A percentile compares a stretch with the other conserved stretches of the same genome.
phyloP scores from a whole-genome alignment of 2,888 invertebrate genomes.

The Xiphydria camelus region DNA sequence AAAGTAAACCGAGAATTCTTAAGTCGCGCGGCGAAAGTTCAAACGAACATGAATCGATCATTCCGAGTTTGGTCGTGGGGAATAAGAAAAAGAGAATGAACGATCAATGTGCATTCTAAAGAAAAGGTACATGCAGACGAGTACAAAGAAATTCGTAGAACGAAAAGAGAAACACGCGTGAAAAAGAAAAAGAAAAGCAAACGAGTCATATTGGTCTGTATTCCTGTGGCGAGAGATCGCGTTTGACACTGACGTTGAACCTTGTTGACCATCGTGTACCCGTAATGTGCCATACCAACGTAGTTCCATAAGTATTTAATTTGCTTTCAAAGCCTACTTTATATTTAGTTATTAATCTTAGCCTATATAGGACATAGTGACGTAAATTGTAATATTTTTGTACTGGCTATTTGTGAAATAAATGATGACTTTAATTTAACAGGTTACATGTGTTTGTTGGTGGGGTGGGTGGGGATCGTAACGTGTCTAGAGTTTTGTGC shows the following conservation, averaged over 20 bases:
- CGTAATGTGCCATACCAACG: conserved; percentile 26
- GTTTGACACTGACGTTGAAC: conserved; percentile 1
- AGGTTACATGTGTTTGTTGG: conserved; percentile 18
- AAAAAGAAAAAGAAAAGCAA: no score
- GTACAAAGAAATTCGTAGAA: no score
- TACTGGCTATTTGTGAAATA: conserved; percentile 48
- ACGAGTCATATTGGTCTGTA: no score
- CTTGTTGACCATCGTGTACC: conserved; percentile 4
- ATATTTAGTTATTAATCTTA: conserved; percentile 23
- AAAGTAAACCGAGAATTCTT: no score
- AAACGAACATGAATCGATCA: no score
- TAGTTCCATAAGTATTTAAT: conserved; percentile 28
- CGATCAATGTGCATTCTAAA: no score
- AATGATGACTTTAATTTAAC: conserved; percentile 28
- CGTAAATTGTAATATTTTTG: conserved; percentile 53
- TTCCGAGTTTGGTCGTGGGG: no score
- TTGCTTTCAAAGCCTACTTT: conserved; percentile 24
- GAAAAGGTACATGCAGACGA: no score
- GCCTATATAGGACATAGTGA: conserved; percentile 23
- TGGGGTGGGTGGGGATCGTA: conserved; percentile 3
- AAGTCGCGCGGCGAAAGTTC: no score
- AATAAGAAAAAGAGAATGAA: no score
- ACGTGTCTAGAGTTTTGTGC: no score
- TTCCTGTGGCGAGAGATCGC: background rate
- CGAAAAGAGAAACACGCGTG: no score